phyloP scores from a whole-genome alignment of 2,797 vertebrate species.

The Austrolebias charrua region DNA sequence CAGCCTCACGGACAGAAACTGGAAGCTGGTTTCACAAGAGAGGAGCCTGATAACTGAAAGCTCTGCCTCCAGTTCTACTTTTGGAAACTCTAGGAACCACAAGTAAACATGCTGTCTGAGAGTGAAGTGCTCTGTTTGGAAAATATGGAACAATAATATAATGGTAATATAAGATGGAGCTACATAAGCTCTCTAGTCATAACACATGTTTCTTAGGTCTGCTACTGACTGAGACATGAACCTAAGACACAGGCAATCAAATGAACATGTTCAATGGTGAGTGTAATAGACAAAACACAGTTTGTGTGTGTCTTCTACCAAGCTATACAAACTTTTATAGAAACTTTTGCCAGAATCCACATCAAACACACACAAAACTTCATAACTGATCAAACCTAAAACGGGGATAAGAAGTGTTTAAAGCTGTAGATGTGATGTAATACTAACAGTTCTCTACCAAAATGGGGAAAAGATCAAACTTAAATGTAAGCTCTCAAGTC shows the following conservation, averaged over 20 bases:
- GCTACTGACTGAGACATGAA: slow-evolving; percentile 27
- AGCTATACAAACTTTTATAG: slow-evolving; percentile 17
- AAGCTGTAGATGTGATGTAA: slow-evolving; percentile 14
- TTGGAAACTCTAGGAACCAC: too few relatives aligned
- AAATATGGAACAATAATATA: too few relatives aligned
- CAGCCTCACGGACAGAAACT: too few relatives aligned
- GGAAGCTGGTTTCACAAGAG: too few relatives aligned
- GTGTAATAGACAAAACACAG: slow-evolving; percentile 29
- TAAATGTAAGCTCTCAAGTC: slow-evolving; percentile 6
- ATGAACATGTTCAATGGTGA: slow-evolving; percentile 18
- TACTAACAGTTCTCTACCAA: slow-evolving; percentile 4
- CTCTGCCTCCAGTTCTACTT: too few relatives aligned
- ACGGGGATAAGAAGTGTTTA: slow-evolving; percentile 5
- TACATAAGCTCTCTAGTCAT: too few relatives aligned
- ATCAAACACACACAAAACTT: slow-evolving; percentile 26
- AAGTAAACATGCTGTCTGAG: too few relatives aligned
- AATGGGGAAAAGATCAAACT: slow-evolving; percentile 5
- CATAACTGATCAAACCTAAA: neutral
- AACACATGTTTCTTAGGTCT: slow-evolving; percentile 60
- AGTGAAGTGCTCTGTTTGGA: too few relatives aligned
- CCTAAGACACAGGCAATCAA: slow-evolving; percentile 30
- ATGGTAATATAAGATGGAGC: too few relatives aligned
- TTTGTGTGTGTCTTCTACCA: slow-evolving; percentile 14
- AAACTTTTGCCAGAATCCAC: slow-evolving; percentile 41
- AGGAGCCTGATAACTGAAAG: too few relatives aligned